Conservation (phyloP, 2,888 invertebrate genomes). For the Pheosia tremula region DNA sequence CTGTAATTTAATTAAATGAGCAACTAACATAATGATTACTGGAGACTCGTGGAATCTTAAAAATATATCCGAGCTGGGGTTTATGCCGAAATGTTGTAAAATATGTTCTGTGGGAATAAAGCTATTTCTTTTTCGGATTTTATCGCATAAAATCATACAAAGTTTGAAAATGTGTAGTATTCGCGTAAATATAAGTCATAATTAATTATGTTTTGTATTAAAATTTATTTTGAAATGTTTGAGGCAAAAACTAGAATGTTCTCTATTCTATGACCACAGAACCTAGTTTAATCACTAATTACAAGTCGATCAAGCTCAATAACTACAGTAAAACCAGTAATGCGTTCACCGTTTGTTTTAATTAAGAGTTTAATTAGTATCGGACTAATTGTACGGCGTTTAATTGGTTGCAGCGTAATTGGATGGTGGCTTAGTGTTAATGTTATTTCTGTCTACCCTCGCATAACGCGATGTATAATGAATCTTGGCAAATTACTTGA, state of each 20-base stretch:
- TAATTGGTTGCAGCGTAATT: background rate
- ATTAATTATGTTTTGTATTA: too few relatives aligned
- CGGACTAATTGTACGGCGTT: background rate
- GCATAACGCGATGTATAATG: background rate
- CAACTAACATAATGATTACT: background rate
- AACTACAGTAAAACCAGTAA: background rate
- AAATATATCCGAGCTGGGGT: background rate
- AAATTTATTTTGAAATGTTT: too few relatives aligned
- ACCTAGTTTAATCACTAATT: too few relatives aligned
- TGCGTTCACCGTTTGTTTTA: background rate
- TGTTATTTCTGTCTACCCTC: background rate
- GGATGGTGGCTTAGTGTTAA: background rate
- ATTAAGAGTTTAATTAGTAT: background rate
- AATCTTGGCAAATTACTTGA: background rate
- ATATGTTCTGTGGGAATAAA: background rate
- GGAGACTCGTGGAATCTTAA: background rate
- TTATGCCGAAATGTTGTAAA: background rate
- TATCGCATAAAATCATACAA: too few relatives aligned
- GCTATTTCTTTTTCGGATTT: too few relatives aligned
- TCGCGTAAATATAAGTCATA: too few relatives aligned
- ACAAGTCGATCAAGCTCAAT: background rate
- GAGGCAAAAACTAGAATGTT: too few relatives aligned
- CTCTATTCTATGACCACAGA: background rate
- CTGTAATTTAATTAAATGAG: background rate
- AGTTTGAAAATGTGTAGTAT: too few relatives aligned